Evolutionary conservation across 1,140 invertebrate species (phyloP).

Genomic region (Littorina saxatilis): DNA sequence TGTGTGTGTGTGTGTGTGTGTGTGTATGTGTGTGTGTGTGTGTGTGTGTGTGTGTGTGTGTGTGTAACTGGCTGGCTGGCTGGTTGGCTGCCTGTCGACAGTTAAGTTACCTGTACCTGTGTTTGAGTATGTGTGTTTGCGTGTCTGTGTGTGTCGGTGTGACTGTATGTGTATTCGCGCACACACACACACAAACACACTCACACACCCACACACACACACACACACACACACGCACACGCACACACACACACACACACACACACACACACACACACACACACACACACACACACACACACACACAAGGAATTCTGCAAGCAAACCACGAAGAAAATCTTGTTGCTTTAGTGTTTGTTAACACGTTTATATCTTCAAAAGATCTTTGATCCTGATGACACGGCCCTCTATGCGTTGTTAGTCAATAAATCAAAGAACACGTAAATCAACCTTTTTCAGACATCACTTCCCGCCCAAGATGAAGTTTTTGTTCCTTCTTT

Average conservation of each 20-base stretch:
- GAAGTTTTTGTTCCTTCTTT: too few relatives aligned
- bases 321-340: too few relatives aligned
- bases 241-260: not conserved
- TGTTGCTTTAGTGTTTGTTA: too few relatives aligned
- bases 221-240: not conserved
- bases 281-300: not conserved
- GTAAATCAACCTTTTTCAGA: too few relatives aligned
- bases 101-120: too few relatives aligned
- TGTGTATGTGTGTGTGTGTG: conserved; percentile 5
- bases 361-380: too few relatives aligned
- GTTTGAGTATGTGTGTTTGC: not conserved
- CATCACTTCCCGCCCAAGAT: too few relatives aligned
- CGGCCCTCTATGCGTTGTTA: too few relatives aligned
- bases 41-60: conserved; percentile 4
- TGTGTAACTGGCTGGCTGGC: not conserved
- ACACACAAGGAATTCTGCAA: not conserved
- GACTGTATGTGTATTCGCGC: too few relatives aligned
- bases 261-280: not conserved
- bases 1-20: not conserved
- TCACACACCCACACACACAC: not conserved
- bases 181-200: not conserved
- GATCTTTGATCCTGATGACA: too few relatives aligned
- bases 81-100: not conserved
- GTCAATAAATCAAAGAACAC: too few relatives aligned
- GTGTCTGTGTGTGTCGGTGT: too few relatives aligned